Evolutionary conservation across 2,113 vertebrate species (phyloP).

Genomic region (Scolopax mira): DNA sequence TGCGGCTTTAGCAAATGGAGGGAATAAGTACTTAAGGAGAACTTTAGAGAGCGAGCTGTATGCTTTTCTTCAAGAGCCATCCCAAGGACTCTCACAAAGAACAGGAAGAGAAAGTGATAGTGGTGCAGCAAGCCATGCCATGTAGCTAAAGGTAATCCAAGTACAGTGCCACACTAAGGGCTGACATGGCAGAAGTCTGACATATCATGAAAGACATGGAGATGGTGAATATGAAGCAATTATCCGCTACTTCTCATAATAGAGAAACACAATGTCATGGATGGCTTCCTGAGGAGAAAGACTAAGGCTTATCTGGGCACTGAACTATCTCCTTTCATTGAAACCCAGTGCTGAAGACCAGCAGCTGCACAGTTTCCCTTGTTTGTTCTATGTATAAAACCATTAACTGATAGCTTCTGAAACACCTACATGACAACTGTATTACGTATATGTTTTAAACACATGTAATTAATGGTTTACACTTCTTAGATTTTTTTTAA

Average conservation of each 20-base stretch:
- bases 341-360: background rate
- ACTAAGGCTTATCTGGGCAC: background rate
- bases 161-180: background rate
- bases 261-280: background rate
- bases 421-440: background rate
- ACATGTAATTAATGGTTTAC: background rate
- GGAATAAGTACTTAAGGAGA: background rate
- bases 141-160: background rate
- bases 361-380: background rate
- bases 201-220: background rate
- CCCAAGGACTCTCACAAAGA: background rate
- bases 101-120: background rate
- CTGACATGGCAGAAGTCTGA: background rate
- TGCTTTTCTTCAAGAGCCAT: background rate
- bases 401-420: background rate
- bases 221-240: background rate
- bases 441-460: background rate
- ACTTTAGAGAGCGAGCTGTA: background rate
- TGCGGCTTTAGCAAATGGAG: background rate
- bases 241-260: background rate
- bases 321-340: background rate
- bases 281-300: background rate
- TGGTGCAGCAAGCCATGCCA: background rate
- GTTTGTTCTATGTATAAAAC: background rate
- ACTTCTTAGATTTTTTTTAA: background rate